Evolutionary conservation across 2,113 vertebrate species (phyloP).

Genomic region (Thunnus thynnus): DNA sequence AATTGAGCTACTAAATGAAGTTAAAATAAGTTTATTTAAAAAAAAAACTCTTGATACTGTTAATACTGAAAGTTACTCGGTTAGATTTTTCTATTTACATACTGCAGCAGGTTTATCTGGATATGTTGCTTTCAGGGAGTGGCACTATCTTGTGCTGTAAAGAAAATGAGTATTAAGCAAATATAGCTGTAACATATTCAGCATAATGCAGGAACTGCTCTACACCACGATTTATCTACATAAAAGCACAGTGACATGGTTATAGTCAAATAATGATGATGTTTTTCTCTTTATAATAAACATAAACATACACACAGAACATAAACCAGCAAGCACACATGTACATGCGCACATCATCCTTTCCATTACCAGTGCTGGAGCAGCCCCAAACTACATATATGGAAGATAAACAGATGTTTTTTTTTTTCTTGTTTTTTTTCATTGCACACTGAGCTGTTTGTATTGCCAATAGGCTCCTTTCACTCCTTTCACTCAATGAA

Average conservation of each 20-base stretch:
- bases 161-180: not conserved
- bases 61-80: slow-evolving; percentile 18
- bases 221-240: slow-evolving; percentile 36
- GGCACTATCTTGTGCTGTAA: not conserved
- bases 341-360: slow-evolving; percentile 19
- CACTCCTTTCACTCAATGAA: slow-evolving; percentile 41
- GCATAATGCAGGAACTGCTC: slow-evolving; percentile 7
- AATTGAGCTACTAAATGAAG: slow-evolving; percentile 20
- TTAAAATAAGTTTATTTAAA: slow-evolving; percentile 20
- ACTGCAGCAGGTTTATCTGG: slow-evolving; percentile 2
- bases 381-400: slow-evolving; percentile 20
- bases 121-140: not conserved
- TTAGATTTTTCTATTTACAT: slow-evolving; percentile 15
- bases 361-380: slow-evolving; percentile 25
- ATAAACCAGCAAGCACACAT: slow-evolving; percentile 4
- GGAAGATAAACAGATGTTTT: slow-evolving; percentile 43
- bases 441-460: slow-evolving; percentile 44
- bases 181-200: slow-evolving; percentile 8
- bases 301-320: not conserved
- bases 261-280: slow-evolving; percentile 23
- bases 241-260: slow-evolving; percentile 17
- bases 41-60: slow-evolving; percentile 12
- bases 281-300: slow-evolving; percentile 2
- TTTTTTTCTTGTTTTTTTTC: slow-evolving; percentile 20
- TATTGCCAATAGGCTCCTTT: slow-evolving; percentile 45